Evolutionary conservation across 2,113 vertebrate genomes (phyloP).

Genomic region (Neoarius graeffei): DNA sequence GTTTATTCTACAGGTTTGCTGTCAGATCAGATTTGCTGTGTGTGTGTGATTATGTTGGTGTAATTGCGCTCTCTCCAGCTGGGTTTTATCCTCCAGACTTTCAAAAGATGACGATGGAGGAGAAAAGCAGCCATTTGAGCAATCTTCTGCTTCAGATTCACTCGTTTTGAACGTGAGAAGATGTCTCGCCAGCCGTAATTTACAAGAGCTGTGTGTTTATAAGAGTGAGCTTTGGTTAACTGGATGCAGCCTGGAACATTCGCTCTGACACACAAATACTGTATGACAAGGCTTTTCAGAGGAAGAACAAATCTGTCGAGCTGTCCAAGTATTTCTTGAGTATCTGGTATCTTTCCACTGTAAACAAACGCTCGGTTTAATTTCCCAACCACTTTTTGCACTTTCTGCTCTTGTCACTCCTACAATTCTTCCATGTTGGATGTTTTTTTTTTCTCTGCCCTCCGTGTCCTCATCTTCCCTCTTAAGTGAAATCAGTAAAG

Average conservation of each 20-base stretch:
- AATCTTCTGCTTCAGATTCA: slow-evolving; percentile 28
- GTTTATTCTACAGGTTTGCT: neutral
- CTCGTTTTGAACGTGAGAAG: slow-evolving; percentile 38
- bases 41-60: neutral
- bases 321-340: neutral
- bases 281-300: neutral
- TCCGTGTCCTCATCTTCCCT: neutral
- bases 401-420: neutral
- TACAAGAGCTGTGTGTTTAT: slow-evolving; percentile 18
- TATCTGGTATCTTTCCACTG: neutral
- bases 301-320: neutral
- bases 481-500: slow-evolving; percentile 1
- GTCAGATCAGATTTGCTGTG: neutral
- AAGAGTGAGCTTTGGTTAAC: slow-evolving; percentile 36
- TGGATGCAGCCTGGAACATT: neutral
- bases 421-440: neutral
- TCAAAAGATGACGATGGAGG: slow-evolving; percentile 27
- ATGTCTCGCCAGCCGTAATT: slow-evolving; percentile 18
- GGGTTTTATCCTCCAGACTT: slow-evolving; percentile 19
- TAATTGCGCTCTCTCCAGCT: slow-evolving; percentile 39
- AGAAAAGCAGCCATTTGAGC: slow-evolving; percentile 29
- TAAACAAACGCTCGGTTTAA: neutral
- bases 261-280: neutral
- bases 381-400: neutral
- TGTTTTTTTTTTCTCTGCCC: neutral